Conservation (phyloP, 1,140 invertebrate genomes). For the Meloidogyne floridensis region DNA sequence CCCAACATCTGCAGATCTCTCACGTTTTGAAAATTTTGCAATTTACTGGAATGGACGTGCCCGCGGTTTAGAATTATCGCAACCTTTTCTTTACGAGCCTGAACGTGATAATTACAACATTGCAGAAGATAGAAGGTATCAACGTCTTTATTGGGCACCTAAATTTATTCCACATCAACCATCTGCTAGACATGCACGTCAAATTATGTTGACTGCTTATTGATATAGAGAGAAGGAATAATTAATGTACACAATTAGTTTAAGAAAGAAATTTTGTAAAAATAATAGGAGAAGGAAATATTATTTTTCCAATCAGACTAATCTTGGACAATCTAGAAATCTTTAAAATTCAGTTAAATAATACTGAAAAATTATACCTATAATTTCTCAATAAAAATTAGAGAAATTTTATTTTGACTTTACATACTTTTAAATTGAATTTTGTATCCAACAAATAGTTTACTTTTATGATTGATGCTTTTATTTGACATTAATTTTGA, state of each 20-base stretch:
- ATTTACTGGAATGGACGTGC: slow-evolving; percentile 48
- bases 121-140: slow-evolving; percentile 44
- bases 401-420: too few relatives aligned
- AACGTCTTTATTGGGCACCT: slow-evolving; percentile 38
- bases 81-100: slow-evolving; percentile 44
- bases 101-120: slow-evolving; percentile 38
- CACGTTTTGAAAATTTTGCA: slow-evolving; percentile 46
- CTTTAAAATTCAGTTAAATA: too few relatives aligned
- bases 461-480: too few relatives aligned
- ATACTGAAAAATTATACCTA: too few relatives aligned
- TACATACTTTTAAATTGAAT: too few relatives aligned
- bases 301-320: too few relatives aligned
- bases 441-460: too few relatives aligned
- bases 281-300: neutral
- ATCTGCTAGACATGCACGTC: slow-evolving; percentile 41
- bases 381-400: too few relatives aligned
- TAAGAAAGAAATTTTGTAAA: neutral
- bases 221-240: neutral
- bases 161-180: slow-evolving; percentile 27
- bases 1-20: slow-evolving; percentile 38
- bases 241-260: neutral
- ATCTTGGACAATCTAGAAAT: too few relatives aligned
- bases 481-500: too few relatives aligned
- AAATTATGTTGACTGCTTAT: slow-evolving; percentile 44
- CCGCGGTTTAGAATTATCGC: slow-evolving; percentile 42